Evolutionary conservation across 2,888 invertebrate species (phyloP).

Genomic region (Pseudococcus longispinus): DNA sequence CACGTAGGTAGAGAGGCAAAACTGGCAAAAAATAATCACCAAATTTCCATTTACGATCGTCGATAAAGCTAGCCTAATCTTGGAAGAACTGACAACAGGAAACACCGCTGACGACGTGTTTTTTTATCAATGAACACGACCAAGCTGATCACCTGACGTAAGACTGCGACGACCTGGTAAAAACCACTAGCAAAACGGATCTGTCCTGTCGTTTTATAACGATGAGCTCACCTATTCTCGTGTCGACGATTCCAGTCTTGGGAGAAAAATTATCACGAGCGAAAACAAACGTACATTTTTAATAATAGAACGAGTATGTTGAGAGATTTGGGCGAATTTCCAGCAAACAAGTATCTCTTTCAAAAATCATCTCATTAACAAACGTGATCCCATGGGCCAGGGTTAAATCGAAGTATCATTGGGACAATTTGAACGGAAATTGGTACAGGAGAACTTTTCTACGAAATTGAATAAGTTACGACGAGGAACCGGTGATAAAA

Average conservation of each 20-base stretch:
- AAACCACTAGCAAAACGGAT: neutral
- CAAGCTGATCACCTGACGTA: neutral
- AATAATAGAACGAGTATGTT: conserved; percentile 11
- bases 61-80: neutral
- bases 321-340: conserved; percentile 4
- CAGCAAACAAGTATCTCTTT: neutral
- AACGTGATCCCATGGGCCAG: neutral
- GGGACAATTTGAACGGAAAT: neutral
- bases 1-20: neutral
- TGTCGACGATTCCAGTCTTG: neutral
- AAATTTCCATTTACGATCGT: neutral
- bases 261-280: neutral
- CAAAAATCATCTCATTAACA: neutral
- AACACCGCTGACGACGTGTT: conserved; percentile 17
- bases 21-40: neutral
- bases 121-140: conserved; percentile 25
- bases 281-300: neutral
- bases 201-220: neutral
- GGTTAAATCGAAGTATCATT: neutral
- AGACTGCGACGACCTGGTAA: neutral
- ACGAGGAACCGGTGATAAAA: neutral
- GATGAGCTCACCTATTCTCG: conserved; percentile 17
- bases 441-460: neutral
- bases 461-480: neutral
- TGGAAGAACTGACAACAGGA: neutral